A percentile compares a stretch with the other conserved stretches of the same genome.
Conservation (phyloP, 2,797 vertebrate species). For the Pyrocephalus nanus region DNA sequence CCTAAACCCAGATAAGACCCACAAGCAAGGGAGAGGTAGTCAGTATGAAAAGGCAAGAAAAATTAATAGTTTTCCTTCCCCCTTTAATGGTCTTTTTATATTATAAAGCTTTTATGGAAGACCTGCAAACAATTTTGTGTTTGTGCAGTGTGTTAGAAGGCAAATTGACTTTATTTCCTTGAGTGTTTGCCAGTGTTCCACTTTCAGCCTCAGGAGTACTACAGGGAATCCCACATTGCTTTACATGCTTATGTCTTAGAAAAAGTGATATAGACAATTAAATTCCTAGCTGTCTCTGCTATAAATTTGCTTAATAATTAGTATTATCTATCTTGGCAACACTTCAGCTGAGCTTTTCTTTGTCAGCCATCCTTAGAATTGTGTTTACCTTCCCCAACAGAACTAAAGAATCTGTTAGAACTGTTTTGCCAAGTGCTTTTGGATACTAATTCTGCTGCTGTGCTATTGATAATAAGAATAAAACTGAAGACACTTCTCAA, state of each 20-base stretch:
- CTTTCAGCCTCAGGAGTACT: neutral
- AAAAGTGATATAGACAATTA: neutral
- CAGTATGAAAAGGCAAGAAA: neutral
- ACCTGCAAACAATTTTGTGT: neutral
- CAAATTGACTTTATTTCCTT: neutral
- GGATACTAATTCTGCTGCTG: neutral
- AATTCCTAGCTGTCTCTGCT: neutral
- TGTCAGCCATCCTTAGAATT: neutral
- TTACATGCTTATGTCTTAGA: neutral
- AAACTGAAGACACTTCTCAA: neutral
- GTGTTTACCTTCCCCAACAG: neutral
- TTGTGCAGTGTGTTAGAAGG: neutral
- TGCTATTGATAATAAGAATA: neutral
- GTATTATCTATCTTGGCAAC: neutral
- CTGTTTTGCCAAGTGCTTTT: neutral
- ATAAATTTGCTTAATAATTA: slow-evolving; percentile 2
- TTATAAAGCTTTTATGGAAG: neutral
- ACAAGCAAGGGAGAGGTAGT: neutral
- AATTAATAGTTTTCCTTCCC: neutral
- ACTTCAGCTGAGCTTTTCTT: neutral
- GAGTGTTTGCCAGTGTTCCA: neutral
- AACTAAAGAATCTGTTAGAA: neutral
- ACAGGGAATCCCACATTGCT: neutral
- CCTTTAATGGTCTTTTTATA: neutral
- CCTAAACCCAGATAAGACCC: neutral